These are phyloP conservation scores for Drosophila mimica DNA, from an alignment of 2,888 invertebrate genomes.

Conservation along the genomic window DNA sequence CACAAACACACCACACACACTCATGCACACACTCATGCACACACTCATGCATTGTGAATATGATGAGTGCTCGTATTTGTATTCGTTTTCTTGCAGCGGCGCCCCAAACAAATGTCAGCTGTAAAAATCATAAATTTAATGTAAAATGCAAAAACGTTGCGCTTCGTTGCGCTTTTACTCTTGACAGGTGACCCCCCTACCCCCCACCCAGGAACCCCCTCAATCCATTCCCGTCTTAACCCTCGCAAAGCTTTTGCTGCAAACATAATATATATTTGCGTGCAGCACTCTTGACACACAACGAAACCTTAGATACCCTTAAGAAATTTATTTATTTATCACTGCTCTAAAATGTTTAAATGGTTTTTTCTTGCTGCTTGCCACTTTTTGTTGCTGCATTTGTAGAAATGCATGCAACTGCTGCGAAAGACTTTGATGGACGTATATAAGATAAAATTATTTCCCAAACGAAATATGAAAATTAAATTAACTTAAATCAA, in stretches of 20 bases:
- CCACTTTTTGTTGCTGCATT: not conserved
- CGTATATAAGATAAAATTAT: not conserved
- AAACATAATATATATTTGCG: conserved; percentile 48
- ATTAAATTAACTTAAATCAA: not conserved
- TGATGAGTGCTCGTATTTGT: conserved; percentile 22
- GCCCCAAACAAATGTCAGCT: conserved; percentile 80
- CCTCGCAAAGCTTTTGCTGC: conserved; percentile 29
- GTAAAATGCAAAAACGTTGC: conserved; percentile 80
- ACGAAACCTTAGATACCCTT: conserved; percentile 25
- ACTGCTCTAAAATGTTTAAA: not conserved
- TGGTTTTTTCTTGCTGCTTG: not conserved
- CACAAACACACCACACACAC: conserved; percentile 16
- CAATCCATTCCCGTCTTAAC: not conserved
- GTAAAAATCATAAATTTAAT: conserved; percentile 81
- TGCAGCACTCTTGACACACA: conserved; percentile 8
- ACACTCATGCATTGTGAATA: conserved; percentile 1
- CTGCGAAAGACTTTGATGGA: not conserved
- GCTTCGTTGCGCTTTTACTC: conserved; percentile 78
- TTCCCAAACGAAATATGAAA: not conserved
- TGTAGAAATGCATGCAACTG: not conserved
- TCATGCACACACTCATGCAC: not conserved
- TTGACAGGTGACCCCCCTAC: conserved; percentile 65
- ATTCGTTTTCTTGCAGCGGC: conserved; percentile 55
- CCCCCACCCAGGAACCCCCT: not conserved
- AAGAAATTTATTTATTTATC: conserved; percentile 5